These are phyloP conservation scores for Cordilura impudica DNA, from an alignment of 2,888 invertebrate genomes.

Conservation along the genomic window DNA sequence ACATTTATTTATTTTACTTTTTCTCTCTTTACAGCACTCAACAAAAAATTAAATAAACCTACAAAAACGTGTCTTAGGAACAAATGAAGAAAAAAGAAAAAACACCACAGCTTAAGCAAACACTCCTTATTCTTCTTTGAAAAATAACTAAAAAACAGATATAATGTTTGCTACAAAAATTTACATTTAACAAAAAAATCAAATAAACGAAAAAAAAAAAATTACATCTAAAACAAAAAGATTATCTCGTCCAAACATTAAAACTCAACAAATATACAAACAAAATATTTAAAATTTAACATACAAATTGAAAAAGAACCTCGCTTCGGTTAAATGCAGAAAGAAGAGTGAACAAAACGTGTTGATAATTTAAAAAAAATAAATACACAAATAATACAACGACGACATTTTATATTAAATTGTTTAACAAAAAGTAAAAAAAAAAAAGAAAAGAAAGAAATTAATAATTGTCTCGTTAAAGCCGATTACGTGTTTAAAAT, in stretches of 20 bases:
- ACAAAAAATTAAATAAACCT: slow-evolving; percentile 11
- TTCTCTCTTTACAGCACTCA: slow-evolving; percentile 43
- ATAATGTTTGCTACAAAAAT: background rate
- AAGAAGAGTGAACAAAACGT: slow-evolving; percentile 29
- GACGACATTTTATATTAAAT: slow-evolving; percentile 14
- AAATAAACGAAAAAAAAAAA: background rate
- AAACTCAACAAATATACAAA: background rate
- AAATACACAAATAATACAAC: background rate
- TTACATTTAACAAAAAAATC: background rate
- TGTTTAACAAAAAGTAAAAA: background rate
- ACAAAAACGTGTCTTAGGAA: slow-evolving; percentile 25
- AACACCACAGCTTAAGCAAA: slow-evolving; percentile 13
- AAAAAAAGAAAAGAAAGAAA: slow-evolving; percentile 7
- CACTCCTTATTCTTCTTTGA: slow-evolving; percentile 40
- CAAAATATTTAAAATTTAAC: background rate
- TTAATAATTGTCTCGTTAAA: slow-evolving; percentile 36
- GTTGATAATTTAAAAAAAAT: slow-evolving; percentile 53
- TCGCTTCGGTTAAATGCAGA: slow-evolving; percentile 22
- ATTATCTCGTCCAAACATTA: background rate
- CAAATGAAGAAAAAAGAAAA: background rate
- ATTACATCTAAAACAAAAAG: background rate
- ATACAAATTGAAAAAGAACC: too few species aligned
- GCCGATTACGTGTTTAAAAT: slow-evolving; percentile 49
- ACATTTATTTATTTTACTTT: slow-evolving; percentile 17
- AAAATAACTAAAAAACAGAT: background rate